phyloP scores from a whole-genome alignment of 2,113 vertebrate species.

The Poeciliopsis prolifica region DNA sequence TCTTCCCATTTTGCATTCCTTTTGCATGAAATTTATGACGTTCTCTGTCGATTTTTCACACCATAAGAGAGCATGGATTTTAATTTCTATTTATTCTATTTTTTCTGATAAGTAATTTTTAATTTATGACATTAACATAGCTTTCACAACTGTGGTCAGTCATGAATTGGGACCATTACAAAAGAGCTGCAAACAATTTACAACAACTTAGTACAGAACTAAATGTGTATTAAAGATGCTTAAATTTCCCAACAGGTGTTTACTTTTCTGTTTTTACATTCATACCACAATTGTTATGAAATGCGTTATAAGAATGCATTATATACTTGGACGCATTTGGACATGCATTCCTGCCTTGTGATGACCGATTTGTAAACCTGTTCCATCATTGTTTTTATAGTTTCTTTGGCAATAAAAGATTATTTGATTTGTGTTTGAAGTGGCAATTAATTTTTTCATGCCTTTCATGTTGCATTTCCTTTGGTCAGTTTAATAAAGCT shows the following conservation, averaged over 20 bases:
- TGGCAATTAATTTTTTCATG: background rate
- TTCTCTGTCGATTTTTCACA: constrained; percentile 23
- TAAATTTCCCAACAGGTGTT: constrained; percentile 44
- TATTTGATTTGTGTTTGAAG: constrained; percentile 17
- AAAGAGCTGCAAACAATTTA: constrained; percentile 4
- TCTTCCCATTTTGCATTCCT: constrained; percentile 69
- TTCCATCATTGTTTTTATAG: constrained; percentile 36
- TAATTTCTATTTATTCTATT: constrained; percentile 3
- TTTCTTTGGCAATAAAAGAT: constrained; percentile 33
- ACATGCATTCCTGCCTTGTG: constrained; percentile 68
- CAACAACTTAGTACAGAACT: background rate
- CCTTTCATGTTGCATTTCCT: background rate
- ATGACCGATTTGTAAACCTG: constrained; percentile 55
- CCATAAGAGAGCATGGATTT: constrained; percentile 25
- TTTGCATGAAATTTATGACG: constrained; percentile 25
- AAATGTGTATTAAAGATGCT: constrained; percentile 27
- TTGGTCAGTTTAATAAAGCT: background rate
- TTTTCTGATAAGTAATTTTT: constrained; percentile 5
- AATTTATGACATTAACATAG: background rate
- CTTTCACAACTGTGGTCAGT: constrained; percentile 17
- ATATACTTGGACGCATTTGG: constrained; percentile 35
- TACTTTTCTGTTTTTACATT: constrained; percentile 50
- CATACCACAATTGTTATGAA: constrained; percentile 22
- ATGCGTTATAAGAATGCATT: constrained; percentile 21
- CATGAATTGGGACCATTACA: constrained; percentile 59